phyloP scores from a whole-genome alignment of 2,113 vertebrate genomes.

The Noctilio leporinus region DNA sequence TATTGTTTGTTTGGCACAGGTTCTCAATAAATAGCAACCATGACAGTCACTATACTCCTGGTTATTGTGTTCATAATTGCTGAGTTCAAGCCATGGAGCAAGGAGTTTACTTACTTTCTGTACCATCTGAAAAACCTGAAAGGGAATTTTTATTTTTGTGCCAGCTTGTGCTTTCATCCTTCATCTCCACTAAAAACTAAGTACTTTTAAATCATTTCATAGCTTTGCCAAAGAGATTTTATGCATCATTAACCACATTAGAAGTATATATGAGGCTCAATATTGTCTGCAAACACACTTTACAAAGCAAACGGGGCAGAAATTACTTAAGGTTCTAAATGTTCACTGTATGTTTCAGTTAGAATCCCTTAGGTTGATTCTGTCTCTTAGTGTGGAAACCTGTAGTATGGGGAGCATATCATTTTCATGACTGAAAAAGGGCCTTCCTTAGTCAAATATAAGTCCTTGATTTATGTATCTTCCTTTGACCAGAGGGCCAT shows the following conservation, averaged over 20 bases:
- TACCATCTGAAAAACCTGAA: neutral
- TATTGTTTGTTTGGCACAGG: neutral
- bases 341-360: neutral
- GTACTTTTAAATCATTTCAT: neutral
- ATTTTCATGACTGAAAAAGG: neutral
- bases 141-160: constrained; percentile 25
- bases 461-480: neutral
- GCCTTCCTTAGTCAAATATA: neutral
- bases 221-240: neutral
- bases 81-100: neutral
- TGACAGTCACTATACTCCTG: neutral
- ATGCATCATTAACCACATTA: neutral
- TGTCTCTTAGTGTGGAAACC: neutral
- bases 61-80: neutral
- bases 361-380: neutral
- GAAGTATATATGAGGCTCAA: neutral
- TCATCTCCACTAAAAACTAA: constrained; percentile 13
- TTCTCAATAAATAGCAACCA: neutral
- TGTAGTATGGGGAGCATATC: neutral
- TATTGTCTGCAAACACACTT: neutral
- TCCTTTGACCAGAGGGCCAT: neutral
- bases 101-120: neutral
- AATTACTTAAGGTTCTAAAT: neutral
- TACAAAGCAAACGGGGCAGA: neutral
- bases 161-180: neutral